phyloP scores from a whole-genome alignment of 2,888 invertebrate genomes.

The Lingula anatina region DNA sequence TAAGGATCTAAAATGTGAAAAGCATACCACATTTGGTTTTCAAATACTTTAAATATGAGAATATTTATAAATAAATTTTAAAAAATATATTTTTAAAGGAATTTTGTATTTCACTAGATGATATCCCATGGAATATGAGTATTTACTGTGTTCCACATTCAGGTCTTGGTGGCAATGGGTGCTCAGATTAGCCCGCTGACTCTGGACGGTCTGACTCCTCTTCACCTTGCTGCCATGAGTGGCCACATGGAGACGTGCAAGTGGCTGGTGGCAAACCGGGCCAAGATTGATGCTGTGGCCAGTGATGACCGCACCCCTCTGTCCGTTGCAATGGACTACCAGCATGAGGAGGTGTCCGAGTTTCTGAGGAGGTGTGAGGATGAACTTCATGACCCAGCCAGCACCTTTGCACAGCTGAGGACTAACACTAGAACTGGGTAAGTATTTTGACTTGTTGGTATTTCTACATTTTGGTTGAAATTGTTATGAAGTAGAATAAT shows the following conservation, averaged over 20 bases:
- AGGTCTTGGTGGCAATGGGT: constrained; percentile 42
- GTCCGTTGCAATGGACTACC: constrained; percentile 31
- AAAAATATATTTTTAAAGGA: no score
- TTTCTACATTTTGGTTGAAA: no score
- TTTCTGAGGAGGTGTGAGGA: constrained; percentile 16
- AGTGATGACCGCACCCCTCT: constrained; percentile 30
- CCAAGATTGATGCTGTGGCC: constrained; percentile 27
- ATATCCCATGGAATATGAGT: not conserved
- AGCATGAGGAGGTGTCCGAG: constrained; percentile 26
- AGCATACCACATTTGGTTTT: no score
- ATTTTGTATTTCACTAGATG: not conserved
- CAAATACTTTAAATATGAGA: no score
- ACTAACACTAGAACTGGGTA: not conserved
- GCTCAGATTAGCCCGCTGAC: constrained; percentile 29
- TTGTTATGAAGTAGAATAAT: no score
- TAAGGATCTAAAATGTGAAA: no score
- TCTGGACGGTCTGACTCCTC: constrained; percentile 34
- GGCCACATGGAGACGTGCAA: constrained; percentile 42
- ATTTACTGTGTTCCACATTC: constrained; percentile 2
- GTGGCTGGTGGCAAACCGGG: constrained; percentile 42
- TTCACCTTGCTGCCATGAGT: constrained; percentile 37
- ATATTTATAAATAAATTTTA: no score
- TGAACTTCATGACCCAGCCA: not conserved
- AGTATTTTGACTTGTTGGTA: no score
- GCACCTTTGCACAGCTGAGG: not conserved